Base-by-base conservation (phyloP, 37 sponge, comb jelly and placozoan species). In the Hormiphora californensis region DNA sequence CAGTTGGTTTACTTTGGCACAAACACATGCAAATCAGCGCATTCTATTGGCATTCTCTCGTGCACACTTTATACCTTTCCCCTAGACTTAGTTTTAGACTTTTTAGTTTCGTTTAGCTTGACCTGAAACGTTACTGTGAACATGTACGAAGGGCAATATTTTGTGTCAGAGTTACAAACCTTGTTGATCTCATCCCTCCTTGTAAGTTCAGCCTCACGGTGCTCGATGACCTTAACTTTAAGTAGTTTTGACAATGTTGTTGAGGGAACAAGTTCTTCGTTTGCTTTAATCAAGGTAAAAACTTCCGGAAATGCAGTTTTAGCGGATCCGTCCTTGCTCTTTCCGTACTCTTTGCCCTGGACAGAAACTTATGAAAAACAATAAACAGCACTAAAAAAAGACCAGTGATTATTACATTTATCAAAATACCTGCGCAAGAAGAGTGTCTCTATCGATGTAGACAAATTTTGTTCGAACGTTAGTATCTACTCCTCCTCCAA, bases 401-500 rank as follows among this genome's bases (percentile, higher is more conserved):
- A 49, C 53, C 15, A 17, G 12, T 17, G 9, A 9, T 9, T 9
- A 49, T 17, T 15, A 49, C 53, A 49, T 49, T 9, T 17, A 15
- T 49, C 17, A 59, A 65, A 15, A 73, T 25, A 73, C 81, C 46
- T 27, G 36, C 25, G 81, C 46, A 9, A 73, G 46, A 43, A 73
- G 81, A 41, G 39, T 33, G 35, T 73, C 81, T 21, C 43, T 73
- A 4, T 73, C 81, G 5, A 73, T 73, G 44, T 73, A 73, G 1
- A 73, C 81, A 73, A 73, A 73, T 41, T 17, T 73, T 21, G 40
- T 22, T 73, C 81, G 43, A 21, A 73, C 81, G 19, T 41, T 41
- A 43, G 81, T 73, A 23, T 73, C 81, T 11, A 73, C 81, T 40
- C 46, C 81, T n/a, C 39, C 9, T 41, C 81, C 81, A n/a, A 73